Conservation (phyloP, 1,140 invertebrate genomes). For the Lordiphosa stackelbergi region DNA sequence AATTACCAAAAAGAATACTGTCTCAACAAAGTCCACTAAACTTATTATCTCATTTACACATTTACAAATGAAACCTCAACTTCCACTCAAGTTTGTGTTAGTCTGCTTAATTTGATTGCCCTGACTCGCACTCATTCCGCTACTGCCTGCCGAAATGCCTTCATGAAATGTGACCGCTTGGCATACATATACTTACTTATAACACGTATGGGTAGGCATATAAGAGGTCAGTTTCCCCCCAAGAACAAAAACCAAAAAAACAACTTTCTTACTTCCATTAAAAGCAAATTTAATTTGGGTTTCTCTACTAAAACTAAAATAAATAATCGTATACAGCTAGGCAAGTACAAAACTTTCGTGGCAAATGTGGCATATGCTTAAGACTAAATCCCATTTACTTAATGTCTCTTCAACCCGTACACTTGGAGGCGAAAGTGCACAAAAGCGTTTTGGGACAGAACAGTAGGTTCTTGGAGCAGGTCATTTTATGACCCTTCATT, state of each 20-base stretch:
- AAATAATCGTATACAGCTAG: slow-evolving; percentile 54
- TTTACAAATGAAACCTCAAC: no score
- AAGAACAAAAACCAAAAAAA: slow-evolving; percentile 23
- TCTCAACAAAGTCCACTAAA: no score
- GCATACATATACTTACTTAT: slow-evolving; percentile 35
- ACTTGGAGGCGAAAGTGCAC: slow-evolving; percentile 68
- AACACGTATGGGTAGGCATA: slow-evolving; percentile 6
- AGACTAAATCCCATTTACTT: slow-evolving; percentile 5
- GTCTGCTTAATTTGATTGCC: no score
- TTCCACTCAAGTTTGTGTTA: no score
- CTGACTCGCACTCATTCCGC: slow-evolving; percentile 10
- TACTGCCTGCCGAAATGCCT: slow-evolving; percentile 5
- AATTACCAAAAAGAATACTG: no score
- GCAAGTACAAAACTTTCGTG: slow-evolving; percentile 29
- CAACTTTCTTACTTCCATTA: slow-evolving; percentile 40
- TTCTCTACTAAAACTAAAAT: slow-evolving; percentile 52
- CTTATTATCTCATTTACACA: no score
- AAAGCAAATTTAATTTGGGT: slow-evolving; percentile 18
- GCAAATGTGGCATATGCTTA: slow-evolving; percentile 50
- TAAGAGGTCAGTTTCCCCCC: slow-evolving; percentile 36
- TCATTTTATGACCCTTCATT: slow-evolving; percentile 76
- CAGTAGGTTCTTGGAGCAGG: slow-evolving; percentile 66
- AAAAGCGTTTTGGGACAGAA: slow-evolving; percentile 65
- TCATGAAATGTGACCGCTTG: slow-evolving; percentile 29
- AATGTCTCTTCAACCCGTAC: slow-evolving; percentile 26